Percentiles rank a stretch among this genome's conserved stretches.
phyloP scores from a whole-genome alignment of 2,113 vertebrate species.

The Neotragus pygmaeus region DNA sequence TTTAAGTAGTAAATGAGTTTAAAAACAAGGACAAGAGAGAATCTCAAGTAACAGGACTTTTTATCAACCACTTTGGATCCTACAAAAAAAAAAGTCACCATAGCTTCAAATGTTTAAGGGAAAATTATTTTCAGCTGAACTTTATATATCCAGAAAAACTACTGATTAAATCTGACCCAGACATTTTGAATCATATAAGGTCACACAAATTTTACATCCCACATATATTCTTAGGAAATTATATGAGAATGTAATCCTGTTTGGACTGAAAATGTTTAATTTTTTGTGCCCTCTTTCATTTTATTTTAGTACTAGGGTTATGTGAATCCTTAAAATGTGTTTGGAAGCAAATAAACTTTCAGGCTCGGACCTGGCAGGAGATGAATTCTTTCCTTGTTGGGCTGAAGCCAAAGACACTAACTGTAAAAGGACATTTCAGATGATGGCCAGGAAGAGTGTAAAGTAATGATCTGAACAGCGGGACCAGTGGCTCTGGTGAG shows the following conservation, averaged over 20 bases:
- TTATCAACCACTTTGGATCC: background rate
- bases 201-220: background rate
- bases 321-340: background rate
- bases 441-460: background rate
- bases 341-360: background rate
- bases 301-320: background rate
- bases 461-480: background rate
- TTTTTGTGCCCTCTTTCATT: background rate
- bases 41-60: background rate
- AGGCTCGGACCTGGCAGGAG: background rate
- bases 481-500: background rate
- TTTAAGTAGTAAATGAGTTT: background rate
- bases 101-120: background rate
- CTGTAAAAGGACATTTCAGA: background rate
- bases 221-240: background rate
- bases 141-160: background rate
- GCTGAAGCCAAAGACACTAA: background rate
- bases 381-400: background rate
- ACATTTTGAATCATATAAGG: background rate
- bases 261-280: background rate
- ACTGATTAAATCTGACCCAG: background rate
- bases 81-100: background rate
- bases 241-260: background rate
- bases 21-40: background rate
- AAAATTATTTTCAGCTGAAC: background rate